These are phyloP conservation scores for Eutolmus rufibarbis DNA, from an alignment of 2,888 invertebrate species.

Conservation along the genomic window DNA sequence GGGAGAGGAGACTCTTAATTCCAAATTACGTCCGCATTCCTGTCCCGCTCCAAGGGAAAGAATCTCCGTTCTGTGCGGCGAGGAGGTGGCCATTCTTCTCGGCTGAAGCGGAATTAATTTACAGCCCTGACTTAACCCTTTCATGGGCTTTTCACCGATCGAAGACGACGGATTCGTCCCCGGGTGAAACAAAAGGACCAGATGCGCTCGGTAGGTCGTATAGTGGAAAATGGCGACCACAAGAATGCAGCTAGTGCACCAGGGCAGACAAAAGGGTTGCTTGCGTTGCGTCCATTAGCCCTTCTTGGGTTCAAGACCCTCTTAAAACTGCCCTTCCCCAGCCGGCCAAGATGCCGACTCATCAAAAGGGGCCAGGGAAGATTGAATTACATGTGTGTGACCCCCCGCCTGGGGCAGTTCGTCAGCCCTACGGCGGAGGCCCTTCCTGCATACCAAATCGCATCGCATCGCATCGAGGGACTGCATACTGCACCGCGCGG, in stretches of 20 bases:
- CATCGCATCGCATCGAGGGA: neutral
- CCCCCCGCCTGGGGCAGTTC: neutral
- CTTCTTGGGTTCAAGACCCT: neutral
- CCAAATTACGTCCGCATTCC: constrained; percentile 7
- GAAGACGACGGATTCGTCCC: constrained; percentile 14
- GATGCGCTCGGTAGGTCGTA: neutral
- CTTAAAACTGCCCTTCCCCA: neutral
- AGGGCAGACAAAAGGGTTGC: neutral
- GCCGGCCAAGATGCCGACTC: neutral
- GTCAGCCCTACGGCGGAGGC: neutral
- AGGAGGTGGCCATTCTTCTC: neutral
- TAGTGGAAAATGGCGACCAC: neutral
- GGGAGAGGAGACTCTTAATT: constrained; percentile 9
- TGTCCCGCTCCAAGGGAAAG: neutral
- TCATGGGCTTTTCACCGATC: neutral
- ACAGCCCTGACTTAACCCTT: constrained; percentile 13
- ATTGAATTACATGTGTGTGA: constrained; percentile 30
- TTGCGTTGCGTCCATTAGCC: neutral
- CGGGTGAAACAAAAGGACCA: neutral
- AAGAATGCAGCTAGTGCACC: constrained; percentile 7
- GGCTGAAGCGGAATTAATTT: constrained; percentile 25
- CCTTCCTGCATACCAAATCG: constrained; percentile 7
- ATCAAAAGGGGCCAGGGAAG: neutral
- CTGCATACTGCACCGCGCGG: neutral
- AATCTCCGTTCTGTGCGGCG: neutral